Evolutionary conservation across 2,888 invertebrate species (phyloP), one percentile per base, ranked within the genome.

Genomic region (Ectemnius lituratus): DNA sequence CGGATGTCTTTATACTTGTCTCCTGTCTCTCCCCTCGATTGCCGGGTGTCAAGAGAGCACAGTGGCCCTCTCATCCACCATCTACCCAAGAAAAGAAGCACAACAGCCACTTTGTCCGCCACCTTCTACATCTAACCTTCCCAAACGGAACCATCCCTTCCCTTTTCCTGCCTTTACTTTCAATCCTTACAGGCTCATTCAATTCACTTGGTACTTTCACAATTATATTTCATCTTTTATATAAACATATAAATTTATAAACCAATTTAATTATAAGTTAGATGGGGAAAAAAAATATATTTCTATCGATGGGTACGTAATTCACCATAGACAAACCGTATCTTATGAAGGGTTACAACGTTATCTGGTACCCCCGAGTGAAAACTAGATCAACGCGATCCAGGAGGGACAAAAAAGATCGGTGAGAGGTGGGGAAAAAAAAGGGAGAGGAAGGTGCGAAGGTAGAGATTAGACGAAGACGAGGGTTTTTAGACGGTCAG

Each of bases 391-490:
- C 49, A 65, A 67, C 45, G 58, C 23, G 63, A 27, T 18, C 47
- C 52, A 62, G 46, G 62, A 63, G 59, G 57, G 18, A 47, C 13
- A 45, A 28, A 52, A 67, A 58, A 74, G 67, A 49, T 67, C 2
- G 28, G 57, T 14, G 46, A 28, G 37, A 61, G 49, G 46, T 37
- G 59, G 61, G 45, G 20, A 20, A 23, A 58, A 65, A 66, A 70
- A 62, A 45, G n/a, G 52, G 23, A 58, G 37, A 62, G 70, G 45
- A 57, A 68, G 52, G 52, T 37, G 64, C 59, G 58, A 61, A 75
- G 71, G 73, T 64, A 68, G 68, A 84, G 79, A 83, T 83, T 84
- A 83, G 76, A 73, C 71, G 78, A 67, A 63, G 70, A 61, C 59
- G 73, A 74, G 69, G 64, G 68, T 81, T 81, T 84, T 81, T 76